phyloP scores from a whole-genome alignment of 2,113 vertebrate species.

The Atlantisia rogersi region DNA sequence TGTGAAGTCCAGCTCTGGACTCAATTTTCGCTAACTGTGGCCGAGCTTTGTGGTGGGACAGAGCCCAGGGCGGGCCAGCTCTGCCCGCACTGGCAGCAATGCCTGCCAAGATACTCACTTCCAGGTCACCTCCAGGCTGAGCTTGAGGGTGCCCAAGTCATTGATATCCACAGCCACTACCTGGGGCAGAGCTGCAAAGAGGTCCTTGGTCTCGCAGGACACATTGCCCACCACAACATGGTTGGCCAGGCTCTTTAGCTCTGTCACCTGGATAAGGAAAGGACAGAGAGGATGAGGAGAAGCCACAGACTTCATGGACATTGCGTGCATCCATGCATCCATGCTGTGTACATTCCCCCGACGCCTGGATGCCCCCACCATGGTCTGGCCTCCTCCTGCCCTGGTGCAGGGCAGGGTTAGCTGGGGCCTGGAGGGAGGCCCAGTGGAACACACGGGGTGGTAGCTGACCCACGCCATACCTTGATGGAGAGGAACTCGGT shows the following conservation, averaged over 20 bases:
- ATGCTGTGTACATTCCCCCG: background rate
- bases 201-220: conserved; percentile 95
- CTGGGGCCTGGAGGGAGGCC: background rate
- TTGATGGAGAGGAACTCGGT: conserved; percentile 96
- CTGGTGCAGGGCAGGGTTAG: background rate
- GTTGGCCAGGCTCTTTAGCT: conserved; percentile 94
- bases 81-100: background rate
- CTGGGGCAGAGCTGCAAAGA: conserved; percentile 92
- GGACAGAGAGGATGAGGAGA: background rate
- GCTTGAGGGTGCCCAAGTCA: conserved; percentile 94
- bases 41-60: background rate
- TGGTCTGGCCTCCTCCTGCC: background rate
- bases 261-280: conserved; percentile 83
- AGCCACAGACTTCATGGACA: background rate
- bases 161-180: conserved; percentile 97
- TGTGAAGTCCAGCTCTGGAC: background rate
- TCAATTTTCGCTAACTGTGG: background rate
- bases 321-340: background rate
- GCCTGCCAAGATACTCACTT: conserved; percentile 81
- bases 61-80: background rate
- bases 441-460: background rate
- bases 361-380: background rate
- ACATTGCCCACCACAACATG: conserved; percentile 95
- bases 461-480: conserved; percentile 69
- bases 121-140: conserved; percentile 96